phyloP scores from a whole-genome alignment of 2,888 invertebrate species.

The Cryptocephalus moraei region DNA sequence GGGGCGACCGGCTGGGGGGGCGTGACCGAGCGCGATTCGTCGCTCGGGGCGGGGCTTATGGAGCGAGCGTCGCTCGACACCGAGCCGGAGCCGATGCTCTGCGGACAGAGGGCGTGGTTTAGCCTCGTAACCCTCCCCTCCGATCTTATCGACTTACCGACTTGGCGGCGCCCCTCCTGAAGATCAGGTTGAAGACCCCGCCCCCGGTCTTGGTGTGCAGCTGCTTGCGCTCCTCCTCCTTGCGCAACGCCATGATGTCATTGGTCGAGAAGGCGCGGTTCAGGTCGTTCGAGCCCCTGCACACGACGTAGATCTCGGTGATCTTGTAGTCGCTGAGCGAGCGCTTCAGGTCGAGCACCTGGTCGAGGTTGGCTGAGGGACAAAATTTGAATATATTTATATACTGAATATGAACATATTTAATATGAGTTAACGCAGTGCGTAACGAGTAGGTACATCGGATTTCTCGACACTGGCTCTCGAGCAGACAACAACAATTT shows the following conservation, averaged over 20 bases:
- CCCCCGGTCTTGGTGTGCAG: slow-evolving; percentile 40
- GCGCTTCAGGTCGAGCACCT: slow-evolving; percentile 46
- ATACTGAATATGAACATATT: too few relatives aligned
- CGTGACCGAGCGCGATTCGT: slow-evolving; percentile 42
- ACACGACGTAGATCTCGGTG: slow-evolving; percentile 52
- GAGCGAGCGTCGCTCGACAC: slow-evolving; percentile 37
- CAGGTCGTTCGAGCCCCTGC: slow-evolving; percentile 41
- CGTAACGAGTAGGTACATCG: too few relatives aligned
- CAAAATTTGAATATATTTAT: too few relatives aligned
- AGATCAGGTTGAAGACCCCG: slow-evolving; percentile 45
- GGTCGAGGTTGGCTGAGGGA: slow-evolving; percentile 45
- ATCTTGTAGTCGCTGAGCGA: slow-evolving; percentile 54
- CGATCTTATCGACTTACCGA: slow-evolving; percentile 25
- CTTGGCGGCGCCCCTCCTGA: slow-evolving; percentile 34
- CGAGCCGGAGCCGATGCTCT: slow-evolving; percentile 37
- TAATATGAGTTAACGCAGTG: too few relatives aligned
- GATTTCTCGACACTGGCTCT: too few relatives aligned
- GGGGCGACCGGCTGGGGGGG: slow-evolving; percentile 31
- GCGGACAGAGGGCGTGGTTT: slow-evolving; percentile 8
- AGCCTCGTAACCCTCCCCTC: background rate
- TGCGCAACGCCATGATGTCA: slow-evolving; percentile 47
- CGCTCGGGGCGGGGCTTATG: slow-evolving; percentile 51
- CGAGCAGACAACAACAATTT: too few relatives aligned
- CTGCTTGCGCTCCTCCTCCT: slow-evolving; percentile 47
- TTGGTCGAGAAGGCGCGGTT: slow-evolving; percentile 36